Evolutionary conservation across 2,113 vertebrate species (phyloP).

Genomic region (Pelecanus crispus): DNA sequence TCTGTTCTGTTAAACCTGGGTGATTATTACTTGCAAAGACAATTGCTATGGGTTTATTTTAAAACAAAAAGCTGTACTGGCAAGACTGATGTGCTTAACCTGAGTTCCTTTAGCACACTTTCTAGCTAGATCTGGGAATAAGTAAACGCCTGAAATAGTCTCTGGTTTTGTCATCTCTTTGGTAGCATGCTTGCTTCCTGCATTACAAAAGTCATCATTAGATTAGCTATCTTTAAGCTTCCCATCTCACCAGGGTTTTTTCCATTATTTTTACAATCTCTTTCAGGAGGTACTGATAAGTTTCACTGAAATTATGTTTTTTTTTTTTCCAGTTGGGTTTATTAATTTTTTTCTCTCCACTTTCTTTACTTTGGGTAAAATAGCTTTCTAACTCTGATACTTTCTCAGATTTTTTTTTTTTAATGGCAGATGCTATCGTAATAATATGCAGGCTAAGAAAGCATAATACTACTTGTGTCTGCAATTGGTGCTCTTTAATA

Average conservation of each 20-base stretch:
- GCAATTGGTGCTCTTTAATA: not conserved
- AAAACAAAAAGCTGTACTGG: not conserved
- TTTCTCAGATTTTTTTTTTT: not conserved
- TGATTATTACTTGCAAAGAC: not conserved
- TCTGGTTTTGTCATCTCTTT: constrained; percentile 39
- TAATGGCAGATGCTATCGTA: not conserved
- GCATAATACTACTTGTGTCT: not conserved
- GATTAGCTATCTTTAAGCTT: constrained; percentile 39
- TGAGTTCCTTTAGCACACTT: not conserved
- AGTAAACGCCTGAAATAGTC: constrained; percentile 25
- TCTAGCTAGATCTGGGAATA: not conserved
- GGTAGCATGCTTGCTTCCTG: not conserved
- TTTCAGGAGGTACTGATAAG: not conserved
- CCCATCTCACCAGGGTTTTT: constrained; percentile 37
- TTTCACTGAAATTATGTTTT: not conserved
- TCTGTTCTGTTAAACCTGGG: not conserved
- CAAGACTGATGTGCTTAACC: not conserved
- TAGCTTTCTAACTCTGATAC: not conserved
- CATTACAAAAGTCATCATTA: constrained; percentile 3
- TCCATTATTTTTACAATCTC: constrained; percentile 33
- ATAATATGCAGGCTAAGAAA: not conserved
- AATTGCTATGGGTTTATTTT: not conserved
- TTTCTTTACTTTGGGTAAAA: not conserved
- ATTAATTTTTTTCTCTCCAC: not conserved
- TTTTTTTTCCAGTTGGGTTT: not conserved